These are phyloP conservation scores for Nixonia krombeini DNA, from an alignment of 1,140 invertebrate genomes.

Conservation along the genomic window DNA sequence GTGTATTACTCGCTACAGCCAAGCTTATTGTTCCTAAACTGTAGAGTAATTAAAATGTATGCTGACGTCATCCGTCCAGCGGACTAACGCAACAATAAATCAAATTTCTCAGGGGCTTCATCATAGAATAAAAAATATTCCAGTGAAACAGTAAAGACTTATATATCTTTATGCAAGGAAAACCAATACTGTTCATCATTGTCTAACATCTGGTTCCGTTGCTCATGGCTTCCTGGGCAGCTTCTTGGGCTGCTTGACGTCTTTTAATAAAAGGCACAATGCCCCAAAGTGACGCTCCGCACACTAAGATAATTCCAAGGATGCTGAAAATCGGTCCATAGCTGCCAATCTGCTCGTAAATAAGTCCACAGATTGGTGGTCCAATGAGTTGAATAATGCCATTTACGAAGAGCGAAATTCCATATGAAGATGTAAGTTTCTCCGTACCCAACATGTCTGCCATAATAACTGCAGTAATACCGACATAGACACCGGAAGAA, in stretches of 20 bases:
- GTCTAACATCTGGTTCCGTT: too few species aligned
- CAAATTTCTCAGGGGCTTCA: too few species aligned
- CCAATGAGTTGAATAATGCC: constrained; percentile 85
- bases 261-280: constrained; percentile 80
- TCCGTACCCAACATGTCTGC: constrained; percentile 88
- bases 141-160: too few species aligned
- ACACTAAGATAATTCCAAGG: constrained; percentile 80
- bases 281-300: constrained; percentile 81
- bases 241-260: constrained; percentile 59
- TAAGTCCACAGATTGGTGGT: constrained; percentile 82
- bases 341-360: constrained; percentile 76
- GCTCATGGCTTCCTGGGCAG: too few species aligned
- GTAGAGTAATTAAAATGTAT: too few species aligned
- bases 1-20: too few species aligned
- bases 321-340: constrained; percentile 81
- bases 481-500: constrained; percentile 88
- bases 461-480: constrained; percentile 88
- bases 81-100: too few species aligned
- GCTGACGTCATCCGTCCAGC: too few species aligned
- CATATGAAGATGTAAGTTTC: constrained; percentile 86
- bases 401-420: constrained; percentile 87
- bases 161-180: too few species aligned
- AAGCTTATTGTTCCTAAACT: too few species aligned
- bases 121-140: too few species aligned
- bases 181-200: too few species aligned